A percentile compares a stretch with the other conserved stretches of the same genome.
These are phyloP conservation scores for Odontomyia ornata DNA, from an alignment of 2,888 invertebrate genomes.

Conservation along the genomic window DNA sequence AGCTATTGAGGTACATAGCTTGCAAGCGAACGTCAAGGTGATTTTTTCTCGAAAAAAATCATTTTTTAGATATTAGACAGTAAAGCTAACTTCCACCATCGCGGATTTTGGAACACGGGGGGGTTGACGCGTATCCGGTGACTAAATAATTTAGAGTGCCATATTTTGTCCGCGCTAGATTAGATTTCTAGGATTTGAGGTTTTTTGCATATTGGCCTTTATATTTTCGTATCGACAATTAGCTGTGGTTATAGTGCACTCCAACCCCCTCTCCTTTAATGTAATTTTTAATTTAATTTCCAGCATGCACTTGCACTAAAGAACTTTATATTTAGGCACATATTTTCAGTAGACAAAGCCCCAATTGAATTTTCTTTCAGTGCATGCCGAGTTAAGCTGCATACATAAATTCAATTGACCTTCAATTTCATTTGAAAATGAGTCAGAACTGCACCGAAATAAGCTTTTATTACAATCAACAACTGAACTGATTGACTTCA, in stretches of 20 bases:
- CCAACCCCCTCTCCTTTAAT: too few relatives aligned
- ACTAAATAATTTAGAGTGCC: not conserved
- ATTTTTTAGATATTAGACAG: not conserved
- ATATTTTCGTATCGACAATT: not conserved
- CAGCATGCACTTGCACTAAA: too few relatives aligned
- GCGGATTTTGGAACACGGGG: not conserved
- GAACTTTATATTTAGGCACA: not conserved
- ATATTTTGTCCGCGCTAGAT: conserved; percentile 4
- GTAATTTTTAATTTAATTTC: too few relatives aligned
- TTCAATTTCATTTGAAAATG: conserved; percentile 32
- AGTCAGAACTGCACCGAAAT: conserved; percentile 17
- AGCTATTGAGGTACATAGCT: not conserved
- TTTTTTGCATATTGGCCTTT: not conserved
- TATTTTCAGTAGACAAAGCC: not conserved
- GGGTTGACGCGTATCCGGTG: not conserved
- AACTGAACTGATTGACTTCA: conserved; percentile 28
- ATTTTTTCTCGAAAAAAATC: not conserved
- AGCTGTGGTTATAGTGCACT: too few relatives aligned
- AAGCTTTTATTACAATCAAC: not conserved
- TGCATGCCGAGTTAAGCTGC: not conserved
- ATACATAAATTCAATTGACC: conserved; percentile 14
- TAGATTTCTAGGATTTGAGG: conserved; percentile 4
- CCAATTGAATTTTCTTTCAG: not conserved
- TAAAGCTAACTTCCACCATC: conserved; percentile 9
- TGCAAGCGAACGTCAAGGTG: conserved; percentile 19